Conservation (phyloP, 1,140 invertebrate species). For the Pseudomyrmex dendroicus region DNA sequence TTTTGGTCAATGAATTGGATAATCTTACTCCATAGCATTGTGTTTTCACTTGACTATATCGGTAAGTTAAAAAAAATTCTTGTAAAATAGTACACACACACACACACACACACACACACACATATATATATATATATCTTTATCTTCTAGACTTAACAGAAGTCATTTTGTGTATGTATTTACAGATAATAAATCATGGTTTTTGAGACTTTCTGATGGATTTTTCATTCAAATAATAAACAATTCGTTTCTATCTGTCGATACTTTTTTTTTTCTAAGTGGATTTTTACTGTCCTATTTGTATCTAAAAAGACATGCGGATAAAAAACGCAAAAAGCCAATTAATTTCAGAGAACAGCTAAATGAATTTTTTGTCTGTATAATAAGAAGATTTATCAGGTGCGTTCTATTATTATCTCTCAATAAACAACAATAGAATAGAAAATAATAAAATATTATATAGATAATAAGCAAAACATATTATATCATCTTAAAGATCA, state of each 20-base stretch:
- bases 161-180: neutral
- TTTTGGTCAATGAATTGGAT: conserved; percentile 86
- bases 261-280: conserved; percentile 85
- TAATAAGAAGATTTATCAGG: conserved; percentile 80
- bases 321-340: conserved; percentile 28
- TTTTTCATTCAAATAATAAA: conserved; percentile 79
- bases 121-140: too few species aligned
- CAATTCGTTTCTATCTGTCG: conserved; percentile 83
- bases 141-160: neutral
- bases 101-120: too few species aligned
- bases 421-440: too few species aligned
- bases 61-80: conserved; percentile 60
- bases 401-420: too few species aligned
- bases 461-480: too few species aligned
- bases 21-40: conserved; percentile 79
- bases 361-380: conserved; percentile 74
- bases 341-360: conserved; percentile 67
- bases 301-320: conserved; percentile 77
- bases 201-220: conserved; percentile 75
- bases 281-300: conserved; percentile 83
- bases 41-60: conserved; percentile 82
- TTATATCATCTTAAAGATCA: too few species aligned
- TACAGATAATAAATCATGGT: conserved; percentile 78
- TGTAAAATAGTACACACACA: too few species aligned
- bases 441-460: too few species aligned